Evolutionary conservation across 2,888 invertebrate species (phyloP), one percentile per base, ranked within the genome.

Genomic region (Hydriomena furcata): DNA sequence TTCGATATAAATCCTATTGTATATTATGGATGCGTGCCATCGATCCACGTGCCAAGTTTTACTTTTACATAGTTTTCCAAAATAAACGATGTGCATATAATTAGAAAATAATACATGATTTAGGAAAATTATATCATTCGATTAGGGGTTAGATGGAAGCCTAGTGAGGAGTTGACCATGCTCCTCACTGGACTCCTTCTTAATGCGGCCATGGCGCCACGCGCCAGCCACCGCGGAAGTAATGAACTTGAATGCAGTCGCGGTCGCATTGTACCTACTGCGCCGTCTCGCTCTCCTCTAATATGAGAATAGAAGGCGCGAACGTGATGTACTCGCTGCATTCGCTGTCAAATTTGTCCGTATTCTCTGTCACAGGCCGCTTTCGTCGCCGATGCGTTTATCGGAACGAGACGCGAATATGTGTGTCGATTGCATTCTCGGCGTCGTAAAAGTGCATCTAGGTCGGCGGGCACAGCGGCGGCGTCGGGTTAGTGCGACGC

Each of bases 351-450:
- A 86, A 88, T 81, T 84, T 83, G 84, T 84, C 84, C 84, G 87
- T 86, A 87, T 87, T 88, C 82, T 85, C 88, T 84, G 77, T 88
- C 88, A 87, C 89, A 80, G 76, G 87, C 86, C 84, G 89, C 88
- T 87, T 87, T 89, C 88, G 84, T 88, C 87, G 87, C 79, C 87
- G 84, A 87, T 88, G 89, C 89, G 86, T 87, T 89, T 88, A 88
- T 90, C 86, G 88, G 86, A 90, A 90, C 87, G 90, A 88, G 90
- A 90, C 86, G 90, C 88, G 88, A 87, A 82, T 88, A 89, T 88
- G 82, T 88, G 81, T 86, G 89, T 86, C 89, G 89, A 88, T 86
- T 84, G 89, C 85, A 87, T 87, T 87, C 86, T 82, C 80, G 73
- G 70, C 80, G 74, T 83, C 81, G 89, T 82, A 87, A 86, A 88